Percentiles rank a stretch among this genome's conserved stretches.
phyloP scores from a whole-genome alignment of 2,113 vertebrate species.

The Pan paniscus region DNA sequence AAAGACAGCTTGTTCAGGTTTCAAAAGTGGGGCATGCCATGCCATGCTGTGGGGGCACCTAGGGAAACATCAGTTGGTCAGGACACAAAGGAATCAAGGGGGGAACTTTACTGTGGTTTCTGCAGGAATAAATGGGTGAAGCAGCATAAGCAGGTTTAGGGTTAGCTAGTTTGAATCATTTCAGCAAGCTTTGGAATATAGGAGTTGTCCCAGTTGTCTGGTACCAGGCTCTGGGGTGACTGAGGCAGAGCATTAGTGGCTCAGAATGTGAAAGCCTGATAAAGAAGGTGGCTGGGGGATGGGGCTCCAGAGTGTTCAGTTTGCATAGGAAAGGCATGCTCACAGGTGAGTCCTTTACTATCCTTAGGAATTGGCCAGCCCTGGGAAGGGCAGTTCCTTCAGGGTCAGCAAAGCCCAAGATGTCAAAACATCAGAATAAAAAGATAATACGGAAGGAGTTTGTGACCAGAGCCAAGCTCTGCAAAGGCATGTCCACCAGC shows the following conservation, averaged over 20 bases:
- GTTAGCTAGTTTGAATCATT: background rate
- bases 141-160: background rate
- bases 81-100: background rate
- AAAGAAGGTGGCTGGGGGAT: background rate
- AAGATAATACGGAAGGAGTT: background rate
- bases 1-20: background rate
- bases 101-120: background rate
- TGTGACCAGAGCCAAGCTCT: rapidly evolving
- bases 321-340: background rate
- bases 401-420: background rate
- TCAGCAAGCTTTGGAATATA: background rate
- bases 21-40: background rate
- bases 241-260: background rate
- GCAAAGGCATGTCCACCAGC: rapidly evolving
- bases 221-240: background rate
- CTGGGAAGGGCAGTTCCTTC: background rate
- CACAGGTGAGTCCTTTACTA: background rate
- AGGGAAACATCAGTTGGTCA: background rate
- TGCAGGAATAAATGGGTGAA: background rate
- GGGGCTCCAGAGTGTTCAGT: background rate
- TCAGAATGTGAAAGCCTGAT: background rate
- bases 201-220: background rate
- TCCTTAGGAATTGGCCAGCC: no score
- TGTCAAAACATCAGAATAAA: background rate
- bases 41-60: background rate